Evolutionary conservation across 2,113 vertebrate genomes (phyloP), one percentile per base, ranked within the genome.

Genomic region (Oriolus oriolus): DNA sequence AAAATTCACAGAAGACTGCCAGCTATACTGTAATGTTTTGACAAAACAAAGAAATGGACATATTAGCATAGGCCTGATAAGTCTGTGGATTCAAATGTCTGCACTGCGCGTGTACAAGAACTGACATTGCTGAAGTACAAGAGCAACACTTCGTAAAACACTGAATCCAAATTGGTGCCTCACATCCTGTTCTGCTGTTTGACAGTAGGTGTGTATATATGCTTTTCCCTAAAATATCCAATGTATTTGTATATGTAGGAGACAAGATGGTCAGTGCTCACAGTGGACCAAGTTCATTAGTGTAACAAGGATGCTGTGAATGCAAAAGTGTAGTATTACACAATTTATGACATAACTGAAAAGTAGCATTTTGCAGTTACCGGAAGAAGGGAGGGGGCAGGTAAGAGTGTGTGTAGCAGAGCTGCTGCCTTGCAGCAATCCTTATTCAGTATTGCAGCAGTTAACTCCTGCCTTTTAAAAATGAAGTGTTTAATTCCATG

Each of bases 111-210:
- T 26, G 6, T 47, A 1, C 20, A 83, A 64, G 75, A 44, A 13
- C 44, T 63, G 52, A 44, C 12, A 18, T 3, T n/a, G 21, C 61
- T 64, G 52, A 88, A 44, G 24, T 76, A n/a, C 23, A 59, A 27
- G 39, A 45, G 42, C 39, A 71, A 6, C 28, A 11, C 18, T 1
- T 56, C 5, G 31, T 22, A 76, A 49, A 84, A 54, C 35, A 16
- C 24, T 59, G 41, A 78, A 57, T 93, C 23, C 13, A 66, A 6
- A 50, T 8, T 14, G 60, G 21, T 17, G 5, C 22, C 69, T 79
- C 1, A 0, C 31, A 22, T 74, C 31, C 10, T 11, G 0, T 53
- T 85, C 30, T 1, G 1, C 18, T 60, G 16, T 80, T 76, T 56
- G 35, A 52, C 54, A 33, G 49, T 50, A 44, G 7, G 15, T 21